Base-by-base conservation (phyloP, 2,113 vertebrate species). In the Cryptoleucopteryx plumbea region DNA sequence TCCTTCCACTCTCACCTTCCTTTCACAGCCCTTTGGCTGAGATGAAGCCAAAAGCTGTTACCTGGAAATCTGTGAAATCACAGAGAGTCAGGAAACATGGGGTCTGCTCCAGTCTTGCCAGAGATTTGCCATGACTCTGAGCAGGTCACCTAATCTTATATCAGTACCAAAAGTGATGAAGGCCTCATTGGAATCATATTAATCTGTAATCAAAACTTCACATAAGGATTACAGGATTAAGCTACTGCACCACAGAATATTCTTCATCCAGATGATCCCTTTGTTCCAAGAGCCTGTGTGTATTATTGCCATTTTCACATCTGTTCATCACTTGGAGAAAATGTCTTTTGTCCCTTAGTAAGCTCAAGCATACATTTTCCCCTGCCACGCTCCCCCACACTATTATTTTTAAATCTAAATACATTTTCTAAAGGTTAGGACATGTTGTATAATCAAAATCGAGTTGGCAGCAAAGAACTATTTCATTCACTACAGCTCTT, bases 341-440 rank as follows among this genome's bases (percentile, higher is more conserved):
- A 82, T 53, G 4, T 38, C 56, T 84, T 91, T 87, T 79, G 63
- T 93, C 61, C 56, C 42, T 72, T 53, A 71, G 21, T 65, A 72
- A 89, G 21, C 29, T 77, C 42, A 65, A 48, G 29, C 36, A 70
- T 56, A n/a, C 13, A 43, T 71, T 79, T 84, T 67, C 27, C 40
- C 11, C 4, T 83, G 61, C 50, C 38, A 55, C 1, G 6, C 59
- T 78, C 55, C 79, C 40, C 40, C 32, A 36, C 16, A 26, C 20
- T 40, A 47, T 77, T 92, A 87, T 91, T 94, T 94, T 91, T 56
- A 82, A 82, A 93, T 66, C 36, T 72, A 89, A 91, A 96, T 80
- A 80, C 9, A 56, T 83, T 93, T 91, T 90, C 87, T 93, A 77
- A 94, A 93, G 52, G 38, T 90, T 90, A 91, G 50, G n/a, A 62